Conservation (phyloP, 2,888 invertebrate genomes). For the Hydropsyche betteni region DNA sequence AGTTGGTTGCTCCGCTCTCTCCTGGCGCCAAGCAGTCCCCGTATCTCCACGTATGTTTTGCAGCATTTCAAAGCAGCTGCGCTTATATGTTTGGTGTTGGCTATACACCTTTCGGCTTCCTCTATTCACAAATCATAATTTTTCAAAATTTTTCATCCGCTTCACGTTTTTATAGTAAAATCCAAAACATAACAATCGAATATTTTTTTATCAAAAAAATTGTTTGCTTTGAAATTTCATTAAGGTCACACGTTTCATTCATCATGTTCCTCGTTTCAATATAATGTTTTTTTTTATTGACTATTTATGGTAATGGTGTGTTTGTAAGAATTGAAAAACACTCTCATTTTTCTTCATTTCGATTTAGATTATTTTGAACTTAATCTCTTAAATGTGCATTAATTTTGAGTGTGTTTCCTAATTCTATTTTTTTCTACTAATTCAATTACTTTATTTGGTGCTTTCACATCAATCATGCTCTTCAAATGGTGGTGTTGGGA, state of each 20-base stretch:
- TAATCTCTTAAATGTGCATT: too few relatives aligned
- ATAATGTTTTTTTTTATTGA: constrained; percentile 57
- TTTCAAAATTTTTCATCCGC: constrained; percentile 11
- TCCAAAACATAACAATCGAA: too few relatives aligned
- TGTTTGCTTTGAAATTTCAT: constrained; percentile 7
- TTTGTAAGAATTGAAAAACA: constrained; percentile 53
- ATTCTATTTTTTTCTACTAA: constrained; percentile 60
- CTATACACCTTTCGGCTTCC: constrained; percentile 37
- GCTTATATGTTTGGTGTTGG: constrained; percentile 41
- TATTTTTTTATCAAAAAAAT: too few relatives aligned
- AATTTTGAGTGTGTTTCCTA: constrained; percentile 53
- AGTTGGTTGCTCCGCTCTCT: constrained; percentile 69
- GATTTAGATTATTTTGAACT: too few relatives aligned
- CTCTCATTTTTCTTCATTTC: too few relatives aligned
- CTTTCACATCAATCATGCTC: constrained; percentile 59
- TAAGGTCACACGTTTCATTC: constrained; percentile 62
- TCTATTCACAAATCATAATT: constrained; percentile 33
- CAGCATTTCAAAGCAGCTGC: constrained; percentile 37
- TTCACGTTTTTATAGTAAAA: too few relatives aligned
- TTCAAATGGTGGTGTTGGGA: constrained; percentile 62
- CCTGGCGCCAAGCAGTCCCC: constrained; percentile 57
- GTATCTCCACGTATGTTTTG: constrained; percentile 59
- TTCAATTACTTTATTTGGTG: constrained; percentile 59
- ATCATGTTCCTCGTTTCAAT: constrained; percentile 63
- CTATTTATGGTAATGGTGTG: constrained; percentile 63